Evolutionary conservation across 2,888 invertebrate genomes (phyloP).

Genomic region (Spatulosminthurus flaviceps): DNA sequence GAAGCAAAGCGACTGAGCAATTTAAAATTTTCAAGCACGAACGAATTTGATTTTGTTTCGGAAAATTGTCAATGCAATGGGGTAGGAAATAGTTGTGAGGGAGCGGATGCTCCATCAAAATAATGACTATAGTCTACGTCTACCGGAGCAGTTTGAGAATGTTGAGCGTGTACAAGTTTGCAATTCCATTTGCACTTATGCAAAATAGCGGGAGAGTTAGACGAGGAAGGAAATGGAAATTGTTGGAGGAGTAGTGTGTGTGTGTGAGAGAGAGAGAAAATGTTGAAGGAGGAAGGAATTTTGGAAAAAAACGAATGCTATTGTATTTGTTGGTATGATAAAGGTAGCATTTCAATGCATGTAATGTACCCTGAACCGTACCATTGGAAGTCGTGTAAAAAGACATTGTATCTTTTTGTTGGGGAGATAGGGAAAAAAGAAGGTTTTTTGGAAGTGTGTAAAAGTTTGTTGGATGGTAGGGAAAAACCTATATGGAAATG

Average conservation of each 20-base stretch:
- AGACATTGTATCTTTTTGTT: slow-evolving; percentile 39
- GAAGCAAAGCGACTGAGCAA: too few species aligned
- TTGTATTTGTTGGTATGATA: slow-evolving; percentile 59
- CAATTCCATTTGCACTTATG: slow-evolving; percentile 42
- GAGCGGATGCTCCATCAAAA: neutral
- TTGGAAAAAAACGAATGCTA: slow-evolving; percentile 32
- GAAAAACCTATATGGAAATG: neutral
- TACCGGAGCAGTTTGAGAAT: neutral
- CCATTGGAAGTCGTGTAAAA: slow-evolving; percentile 19
- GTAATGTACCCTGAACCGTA: slow-evolving; percentile 49
- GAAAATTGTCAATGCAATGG: neutral
- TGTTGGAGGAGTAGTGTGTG: neutral
- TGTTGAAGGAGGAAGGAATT: slow-evolving; percentile 4
- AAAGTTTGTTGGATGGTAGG: neutral
- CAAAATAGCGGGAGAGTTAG: slow-evolving; percentile 15
- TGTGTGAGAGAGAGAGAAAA: neutral
- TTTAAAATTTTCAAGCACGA: too few species aligned
- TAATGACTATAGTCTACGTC: too few species aligned
- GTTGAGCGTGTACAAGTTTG: neutral
- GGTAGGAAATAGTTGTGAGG: neutral
- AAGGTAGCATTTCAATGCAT: slow-evolving; percentile 62
- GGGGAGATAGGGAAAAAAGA: slow-evolving; percentile 19
- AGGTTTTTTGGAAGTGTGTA: slow-evolving; percentile 18
- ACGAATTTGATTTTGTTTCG: neutral
- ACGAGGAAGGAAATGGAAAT: neutral